Conservation (phyloP, 2,797 vertebrate genomes). For the Acipenser transmontanus region DNA sequence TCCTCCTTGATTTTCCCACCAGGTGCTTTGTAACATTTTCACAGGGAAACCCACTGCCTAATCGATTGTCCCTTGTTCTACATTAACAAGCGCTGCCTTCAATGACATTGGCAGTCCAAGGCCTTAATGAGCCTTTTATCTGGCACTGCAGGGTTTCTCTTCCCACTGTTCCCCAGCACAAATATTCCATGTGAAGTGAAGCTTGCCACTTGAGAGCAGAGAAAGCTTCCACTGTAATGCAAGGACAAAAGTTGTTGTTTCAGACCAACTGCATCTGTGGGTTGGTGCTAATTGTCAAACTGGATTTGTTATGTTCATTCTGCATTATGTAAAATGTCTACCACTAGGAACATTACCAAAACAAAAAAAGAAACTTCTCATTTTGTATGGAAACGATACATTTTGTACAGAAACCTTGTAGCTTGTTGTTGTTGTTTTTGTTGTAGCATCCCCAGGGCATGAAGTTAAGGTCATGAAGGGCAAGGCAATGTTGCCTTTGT, state of each 20-base stretch:
- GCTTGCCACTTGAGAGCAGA: slow-evolving; percentile 30
- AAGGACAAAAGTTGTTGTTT: slow-evolving; percentile 52
- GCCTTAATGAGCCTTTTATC: slow-evolving; percentile 8
- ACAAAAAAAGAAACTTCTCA: too few species aligned
- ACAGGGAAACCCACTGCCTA: background rate
- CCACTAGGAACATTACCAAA: too few species aligned
- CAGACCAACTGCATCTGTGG: slow-evolving; percentile 40
- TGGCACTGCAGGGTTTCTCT: slow-evolving; percentile 21
- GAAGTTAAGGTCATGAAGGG: too few species aligned
- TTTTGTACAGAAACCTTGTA: too few species aligned
- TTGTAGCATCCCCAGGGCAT: too few species aligned
- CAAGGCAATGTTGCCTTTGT: too few species aligned
- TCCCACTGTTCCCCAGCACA: slow-evolving; percentile 34
- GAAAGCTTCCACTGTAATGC: slow-evolving; percentile 33
- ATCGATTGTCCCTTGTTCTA: background rate
- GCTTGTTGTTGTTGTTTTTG: too few species aligned
- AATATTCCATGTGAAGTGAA: slow-evolving; percentile 33
- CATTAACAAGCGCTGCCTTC: background rate
- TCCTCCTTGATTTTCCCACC: background rate
- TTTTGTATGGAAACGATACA: too few species aligned
- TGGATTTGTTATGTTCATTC: slow-evolving; percentile 44
- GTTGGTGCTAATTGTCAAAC: slow-evolving; percentile 50
- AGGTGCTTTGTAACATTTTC: background rate
- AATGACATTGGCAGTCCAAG: slow-evolving; percentile 1
- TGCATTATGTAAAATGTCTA: too few species aligned